Conservation (phyloP, 2,113 vertebrate genomes). For the Neoarius graeffei region DNA sequence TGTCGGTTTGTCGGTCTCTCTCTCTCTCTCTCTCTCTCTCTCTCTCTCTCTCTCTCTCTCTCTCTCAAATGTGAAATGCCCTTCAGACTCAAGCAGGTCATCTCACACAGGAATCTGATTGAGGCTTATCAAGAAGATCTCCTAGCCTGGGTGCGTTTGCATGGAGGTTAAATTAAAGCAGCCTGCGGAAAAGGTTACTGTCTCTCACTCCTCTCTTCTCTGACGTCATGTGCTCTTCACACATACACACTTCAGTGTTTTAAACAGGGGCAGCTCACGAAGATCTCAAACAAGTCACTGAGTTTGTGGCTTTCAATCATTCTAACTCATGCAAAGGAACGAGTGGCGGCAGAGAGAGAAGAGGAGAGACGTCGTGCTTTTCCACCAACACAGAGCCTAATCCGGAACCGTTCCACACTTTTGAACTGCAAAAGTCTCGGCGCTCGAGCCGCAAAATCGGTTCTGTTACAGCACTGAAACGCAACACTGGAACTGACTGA, state of each 20-base stretch:
- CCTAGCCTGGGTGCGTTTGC: background rate
- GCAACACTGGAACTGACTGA: background rate
- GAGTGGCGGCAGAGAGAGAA: background rate
- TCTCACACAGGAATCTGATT: constrained; percentile 27
- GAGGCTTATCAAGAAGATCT: constrained; percentile 29
- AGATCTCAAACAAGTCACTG: background rate
- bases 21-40: background rate
- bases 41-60: constrained; percentile 8
- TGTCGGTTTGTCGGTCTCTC: background rate
- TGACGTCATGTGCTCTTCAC: background rate
- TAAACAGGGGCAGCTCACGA: background rate
- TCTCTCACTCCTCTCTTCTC: background rate
- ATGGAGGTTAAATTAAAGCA: constrained; percentile 19
- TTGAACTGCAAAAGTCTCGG: background rate
- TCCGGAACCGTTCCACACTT: constrained; percentile 19
- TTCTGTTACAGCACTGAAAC: background rate
- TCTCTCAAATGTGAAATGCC: constrained; percentile 56
- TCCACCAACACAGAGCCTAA: background rate
- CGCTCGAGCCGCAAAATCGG: constrained; percentile 1
- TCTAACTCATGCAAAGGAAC: background rate
- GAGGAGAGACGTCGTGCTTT: background rate
- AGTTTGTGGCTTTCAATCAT: background rate
- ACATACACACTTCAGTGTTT: constrained; percentile 1
- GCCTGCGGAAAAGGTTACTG: constrained; percentile 8
- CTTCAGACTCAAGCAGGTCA: constrained; percentile 36